Base-by-base conservation (phyloP, 2,888 invertebrate species). In the Acleris sparsana region DNA sequence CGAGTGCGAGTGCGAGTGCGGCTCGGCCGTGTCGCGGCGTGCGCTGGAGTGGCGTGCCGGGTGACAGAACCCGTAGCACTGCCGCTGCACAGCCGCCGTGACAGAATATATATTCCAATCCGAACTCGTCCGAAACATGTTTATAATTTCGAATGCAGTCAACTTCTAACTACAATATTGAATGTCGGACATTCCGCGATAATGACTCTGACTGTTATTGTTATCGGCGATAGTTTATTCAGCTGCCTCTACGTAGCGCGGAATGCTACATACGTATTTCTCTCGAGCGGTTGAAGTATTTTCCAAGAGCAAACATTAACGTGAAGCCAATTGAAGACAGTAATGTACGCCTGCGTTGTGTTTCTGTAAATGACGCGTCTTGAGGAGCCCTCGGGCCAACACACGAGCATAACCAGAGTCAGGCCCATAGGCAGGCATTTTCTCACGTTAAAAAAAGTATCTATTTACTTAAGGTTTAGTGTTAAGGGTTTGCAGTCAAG, bases 21-120 rank as follows among this genome's bases (percentile, higher is more conserved):
- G 64, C 69, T 65, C 61, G 63, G 64, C 68, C 67, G 67, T 43
- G 46, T 49, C 63, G 69, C 66, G 62, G 33, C 66, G 60, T 69
- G 59, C 59, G 58, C 52, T 25, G 48, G 64, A 66, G 69, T 63
- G 64, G 25, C 44, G n/a, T 17, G 68, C 68, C 53, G 62, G 70
- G 59, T 63, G 63, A 63, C 67, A 16, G 39, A 56, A 46, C 55
- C 57, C 53, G 49, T 29, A 29, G 44, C n/a, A n/a, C n/a, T 17
- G 60, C 20, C 57, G 46, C 39, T 56, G 43, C 29, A 33, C 57
- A 5, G 49, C 58, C 29, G 48, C 57, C 29, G 33, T 18, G 25
- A 57, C 62, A 55, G 64, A 53, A 55, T 61, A 49, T 48, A 55
- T 52, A 57, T 48, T 57, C 33, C 33, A 33, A 52, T 56, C 51